Percentiles rank a stretch among this genome's conserved stretches.
Evolutionary conservation across 2,113 vertebrate genomes (phyloP).

Genomic region (Brienomyrus brachyistius): DNA sequence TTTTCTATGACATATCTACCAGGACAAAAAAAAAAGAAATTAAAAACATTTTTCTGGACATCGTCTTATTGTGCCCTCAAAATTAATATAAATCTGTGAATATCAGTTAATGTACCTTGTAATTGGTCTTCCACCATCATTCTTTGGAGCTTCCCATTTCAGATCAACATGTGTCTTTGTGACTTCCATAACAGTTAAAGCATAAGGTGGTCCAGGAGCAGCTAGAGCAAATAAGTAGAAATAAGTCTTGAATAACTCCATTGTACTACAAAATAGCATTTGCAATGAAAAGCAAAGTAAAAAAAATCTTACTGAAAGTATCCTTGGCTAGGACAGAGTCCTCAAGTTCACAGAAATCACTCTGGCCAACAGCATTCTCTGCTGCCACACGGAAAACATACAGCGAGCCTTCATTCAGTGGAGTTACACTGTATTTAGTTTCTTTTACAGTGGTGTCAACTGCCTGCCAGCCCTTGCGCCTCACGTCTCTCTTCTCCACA

Average conservation of each 20-base stretch:
- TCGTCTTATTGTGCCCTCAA: neutral
- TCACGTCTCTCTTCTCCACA: slow-evolving; percentile 87
- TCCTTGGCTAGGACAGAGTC: slow-evolving; percentile 95
- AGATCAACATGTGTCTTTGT: slow-evolving; percentile 88
- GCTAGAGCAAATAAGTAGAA: slow-evolving; percentile 57
- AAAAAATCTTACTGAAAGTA: slow-evolving; percentile 81
- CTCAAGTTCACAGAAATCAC: slow-evolving; percentile 87
- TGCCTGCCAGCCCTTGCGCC: slow-evolving; percentile 87
- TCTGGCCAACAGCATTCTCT: slow-evolving; percentile 82
- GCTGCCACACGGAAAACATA: slow-evolving; percentile 96
- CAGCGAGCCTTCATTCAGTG: slow-evolving; percentile 85
- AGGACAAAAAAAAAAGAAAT: neutral
- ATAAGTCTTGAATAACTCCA: neutral
- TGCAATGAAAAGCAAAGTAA: neutral
- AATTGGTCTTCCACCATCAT: slow-evolving; percentile 89
- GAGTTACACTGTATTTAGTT: slow-evolving; percentile 83
- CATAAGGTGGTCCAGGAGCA: slow-evolving; percentile 92
- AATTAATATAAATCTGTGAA: neutral
- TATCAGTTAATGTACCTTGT: slow-evolving; percentile 64
- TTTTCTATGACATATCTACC: slow-evolving; percentile 94
- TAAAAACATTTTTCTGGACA: neutral
- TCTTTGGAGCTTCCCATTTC: slow-evolving; percentile 96
- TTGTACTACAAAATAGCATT: neutral
- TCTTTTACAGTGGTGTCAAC: slow-evolving; percentile 97
- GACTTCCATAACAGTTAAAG: slow-evolving; percentile 83